Conservation (phyloP, 2,113 vertebrate species). For the Sminthopsis crassicaudata region DNA sequence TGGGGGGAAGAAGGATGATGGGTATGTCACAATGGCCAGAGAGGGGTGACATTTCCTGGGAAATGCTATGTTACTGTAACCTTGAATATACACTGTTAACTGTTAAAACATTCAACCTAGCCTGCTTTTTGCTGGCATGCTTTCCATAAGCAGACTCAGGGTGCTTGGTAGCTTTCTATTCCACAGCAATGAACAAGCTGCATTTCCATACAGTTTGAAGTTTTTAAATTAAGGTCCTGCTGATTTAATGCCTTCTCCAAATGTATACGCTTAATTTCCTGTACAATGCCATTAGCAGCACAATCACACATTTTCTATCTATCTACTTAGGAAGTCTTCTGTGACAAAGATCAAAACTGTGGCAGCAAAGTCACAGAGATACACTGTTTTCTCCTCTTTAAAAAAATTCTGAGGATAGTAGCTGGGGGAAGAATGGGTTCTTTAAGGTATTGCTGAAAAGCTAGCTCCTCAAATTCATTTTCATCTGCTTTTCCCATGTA, state of each 20-base stretch:
- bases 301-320: constrained; percentile 85
- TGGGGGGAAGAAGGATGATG: constrained; percentile 35
- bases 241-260: constrained; percentile 89
- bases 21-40: constrained; percentile 63
- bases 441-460: constrained; percentile 19
- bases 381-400: background rate
- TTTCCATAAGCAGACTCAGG: constrained; percentile 82
- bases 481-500: constrained; percentile 52
- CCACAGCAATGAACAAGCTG: constrained; percentile 85
- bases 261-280: constrained; percentile 89
- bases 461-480: background rate
- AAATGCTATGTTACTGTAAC: constrained; percentile 51
- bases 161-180: constrained; percentile 83
- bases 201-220: constrained; percentile 89
- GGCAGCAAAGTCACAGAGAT: constrained; percentile 69
- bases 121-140: constrained; percentile 78
- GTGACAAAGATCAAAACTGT: constrained; percentile 84
- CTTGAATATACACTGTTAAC: constrained; percentile 50
- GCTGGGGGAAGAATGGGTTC: background rate
- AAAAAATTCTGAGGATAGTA: background rate
- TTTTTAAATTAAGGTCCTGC: constrained; percentile 91
- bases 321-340: constrained; percentile 85
- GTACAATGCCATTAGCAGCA: constrained; percentile 88
- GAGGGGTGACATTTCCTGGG: constrained; percentile 56
- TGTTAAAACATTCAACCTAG: constrained; percentile 66